These are phyloP conservation scores for Lutjanus campechanus DNA, from an alignment of 2,797 vertebrate species.

Conservation along the genomic window DNA sequence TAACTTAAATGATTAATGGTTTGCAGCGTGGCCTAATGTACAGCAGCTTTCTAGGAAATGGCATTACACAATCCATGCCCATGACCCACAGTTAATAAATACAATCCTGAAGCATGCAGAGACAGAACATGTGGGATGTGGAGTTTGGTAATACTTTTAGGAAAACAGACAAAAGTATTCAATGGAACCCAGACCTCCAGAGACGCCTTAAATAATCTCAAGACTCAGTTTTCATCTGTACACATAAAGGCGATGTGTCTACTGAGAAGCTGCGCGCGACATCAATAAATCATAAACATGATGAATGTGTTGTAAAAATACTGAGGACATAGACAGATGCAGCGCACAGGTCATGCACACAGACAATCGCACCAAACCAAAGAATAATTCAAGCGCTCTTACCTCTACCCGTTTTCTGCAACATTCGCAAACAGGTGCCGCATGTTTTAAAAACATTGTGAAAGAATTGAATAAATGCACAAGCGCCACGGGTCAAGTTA, in stretches of 20 bases:
- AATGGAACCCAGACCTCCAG: background rate
- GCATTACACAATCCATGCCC: constrained; percentile 9
- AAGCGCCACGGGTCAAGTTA: constrained; percentile 32
- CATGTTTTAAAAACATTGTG: constrained; percentile 84
- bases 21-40: background rate
- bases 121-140: background rate
- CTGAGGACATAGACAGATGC: background rate
- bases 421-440: constrained; percentile 84
- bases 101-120: background rate
- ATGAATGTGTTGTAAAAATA: background rate
- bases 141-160: background rate
- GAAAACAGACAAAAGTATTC: fast-evolving
- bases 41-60: constrained; percentile 7
- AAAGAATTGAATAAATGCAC: constrained; percentile 35
- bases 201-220: background rate
- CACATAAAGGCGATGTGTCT: background rate
- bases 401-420: constrained; percentile 84
- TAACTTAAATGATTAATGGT: background rate
- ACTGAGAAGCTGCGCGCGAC: background rate
- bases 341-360: constrained; percentile 2
- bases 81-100: constrained; percentile 9
- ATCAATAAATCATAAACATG: background rate
- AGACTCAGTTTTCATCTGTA: background rate
- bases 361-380: background rate
- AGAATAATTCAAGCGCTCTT: constrained; percentile 39